Conservation (phyloP, 2,113 vertebrate genomes). For the Haemorhous mexicanus region DNA sequence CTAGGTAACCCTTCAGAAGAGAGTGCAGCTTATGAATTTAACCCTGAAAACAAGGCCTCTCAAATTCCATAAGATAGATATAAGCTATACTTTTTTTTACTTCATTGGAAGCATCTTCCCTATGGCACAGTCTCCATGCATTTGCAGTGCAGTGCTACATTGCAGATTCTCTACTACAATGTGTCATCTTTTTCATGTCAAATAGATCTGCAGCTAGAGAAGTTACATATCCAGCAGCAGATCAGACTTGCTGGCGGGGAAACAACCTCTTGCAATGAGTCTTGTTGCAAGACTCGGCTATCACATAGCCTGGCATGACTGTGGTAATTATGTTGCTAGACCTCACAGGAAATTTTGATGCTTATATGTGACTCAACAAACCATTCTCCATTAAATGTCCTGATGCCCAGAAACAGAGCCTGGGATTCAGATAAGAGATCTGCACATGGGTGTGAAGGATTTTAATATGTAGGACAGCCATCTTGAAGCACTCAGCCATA, state of each 20-base stretch:
- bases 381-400: neutral
- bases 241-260: neutral
- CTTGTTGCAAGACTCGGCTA: neutral
- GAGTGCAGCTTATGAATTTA: neutral
- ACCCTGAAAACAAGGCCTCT: neutral
- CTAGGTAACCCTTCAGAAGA: neutral
- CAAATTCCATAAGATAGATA: neutral
- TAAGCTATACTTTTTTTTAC: neutral
- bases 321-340: neutral
- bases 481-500: neutral
- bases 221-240: neutral
- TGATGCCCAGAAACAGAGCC: neutral
- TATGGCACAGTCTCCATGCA: neutral
- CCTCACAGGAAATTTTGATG: neutral
- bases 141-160: neutral
- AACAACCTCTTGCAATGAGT: neutral
- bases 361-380: neutral
- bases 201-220: neutral
- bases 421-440: neutral
- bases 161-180: neutral
- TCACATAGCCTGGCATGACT: neutral
- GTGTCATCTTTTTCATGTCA: neutral
- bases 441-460: neutral
- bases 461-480: neutral
- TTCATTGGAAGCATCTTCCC: neutral